A percentile compares a stretch with the other conserved stretches of the same genome.
These are phyloP conservation scores for Trichopoda pennipes DNA, from an alignment of 2,888 invertebrate species.

Conservation along the genomic window DNA sequence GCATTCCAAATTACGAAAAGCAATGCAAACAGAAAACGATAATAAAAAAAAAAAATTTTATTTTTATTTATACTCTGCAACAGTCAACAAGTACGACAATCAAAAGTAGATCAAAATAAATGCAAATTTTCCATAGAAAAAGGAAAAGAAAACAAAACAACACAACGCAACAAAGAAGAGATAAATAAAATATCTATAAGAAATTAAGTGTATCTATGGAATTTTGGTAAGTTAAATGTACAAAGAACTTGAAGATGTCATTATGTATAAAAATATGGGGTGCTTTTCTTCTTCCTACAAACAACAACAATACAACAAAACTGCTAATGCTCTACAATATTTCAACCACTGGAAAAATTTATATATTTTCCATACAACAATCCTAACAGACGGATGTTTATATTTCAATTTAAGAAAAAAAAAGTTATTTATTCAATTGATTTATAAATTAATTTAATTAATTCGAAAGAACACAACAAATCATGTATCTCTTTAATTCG, in stretches of 20 bases:
- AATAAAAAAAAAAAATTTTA: conserved; percentile 1
- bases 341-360: conserved; percentile 28
- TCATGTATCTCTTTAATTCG: conserved; percentile 49
- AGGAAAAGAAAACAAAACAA: background rate
- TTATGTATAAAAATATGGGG: conserved; percentile 4
- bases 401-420: background rate
- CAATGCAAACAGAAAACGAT: conserved; percentile 2
- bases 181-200: background rate
- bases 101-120: conserved; percentile 23
- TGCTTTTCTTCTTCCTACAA: conserved; percentile 18
- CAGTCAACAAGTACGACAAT: background rate
- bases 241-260: conserved; percentile 6
- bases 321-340: too few relatives aligned
- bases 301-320: background rate
- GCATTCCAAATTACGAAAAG: conserved; percentile 44
- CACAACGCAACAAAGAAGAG: background rate
- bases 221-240: conserved; percentile 48
- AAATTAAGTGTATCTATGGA: conserved; percentile 47
- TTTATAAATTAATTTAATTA: background rate
- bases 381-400: background rate
- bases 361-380: background rate
- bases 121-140: background rate
- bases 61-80: conserved; percentile 3
- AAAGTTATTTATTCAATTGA: background rate
- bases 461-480: background rate